Percentiles rank a stretch among this genome's conserved stretches.
Evolutionary conservation across 2,797 vertebrate species (phyloP).

Genomic region (Semaprochilodus insignis): DNA sequence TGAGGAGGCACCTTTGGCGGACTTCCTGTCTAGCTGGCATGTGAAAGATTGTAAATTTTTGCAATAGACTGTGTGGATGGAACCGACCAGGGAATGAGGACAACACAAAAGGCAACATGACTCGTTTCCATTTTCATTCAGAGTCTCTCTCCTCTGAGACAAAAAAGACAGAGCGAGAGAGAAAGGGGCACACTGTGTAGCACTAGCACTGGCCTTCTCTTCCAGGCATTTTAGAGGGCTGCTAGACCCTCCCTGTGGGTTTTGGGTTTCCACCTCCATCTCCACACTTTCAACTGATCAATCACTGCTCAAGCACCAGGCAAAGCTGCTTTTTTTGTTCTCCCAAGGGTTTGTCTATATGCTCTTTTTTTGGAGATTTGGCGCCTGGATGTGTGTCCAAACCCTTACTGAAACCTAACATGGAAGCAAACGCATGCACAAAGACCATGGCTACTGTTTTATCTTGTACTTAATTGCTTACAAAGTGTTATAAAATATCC

Average conservation of each 20-base stretch:
- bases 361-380: slow-evolving; percentile 1
- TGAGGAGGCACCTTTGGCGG: background rate
- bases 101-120: slow-evolving; percentile 45
- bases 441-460: slow-evolving; percentile 77
- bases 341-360: slow-evolving; percentile 32
- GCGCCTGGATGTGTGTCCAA: slow-evolving; percentile 10
- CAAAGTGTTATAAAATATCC: slow-evolving; percentile 61
- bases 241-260: slow-evolving; percentile 50
- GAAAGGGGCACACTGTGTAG: slow-evolving; percentile 63
- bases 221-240: slow-evolving; percentile 53
- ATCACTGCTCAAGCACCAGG: slow-evolving; percentile 35
- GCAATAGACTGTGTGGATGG: slow-evolving; percentile 30
- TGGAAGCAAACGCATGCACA: slow-evolving; percentile 70
- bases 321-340: slow-evolving; percentile 45
- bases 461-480: slow-evolving; percentile 62
- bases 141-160: slow-evolving; percentile 67
- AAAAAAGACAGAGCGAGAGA: slow-evolving; percentile 14
- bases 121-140: slow-evolving; percentile 65
- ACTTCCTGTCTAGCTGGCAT: slow-evolving; percentile 47
- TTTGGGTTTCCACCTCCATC: slow-evolving; percentile 52
- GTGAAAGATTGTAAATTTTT: slow-evolving; percentile 31
- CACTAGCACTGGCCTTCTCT: slow-evolving; percentile 63
- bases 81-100: slow-evolving; percentile 34
- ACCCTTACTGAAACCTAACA: slow-evolving; percentile 41
- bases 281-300: slow-evolving; percentile 37